Evolutionary conservation across 2,888 invertebrate species (phyloP), one percentile per base, ranked within the genome.

Genomic region (Melipona bicolor): DNA sequence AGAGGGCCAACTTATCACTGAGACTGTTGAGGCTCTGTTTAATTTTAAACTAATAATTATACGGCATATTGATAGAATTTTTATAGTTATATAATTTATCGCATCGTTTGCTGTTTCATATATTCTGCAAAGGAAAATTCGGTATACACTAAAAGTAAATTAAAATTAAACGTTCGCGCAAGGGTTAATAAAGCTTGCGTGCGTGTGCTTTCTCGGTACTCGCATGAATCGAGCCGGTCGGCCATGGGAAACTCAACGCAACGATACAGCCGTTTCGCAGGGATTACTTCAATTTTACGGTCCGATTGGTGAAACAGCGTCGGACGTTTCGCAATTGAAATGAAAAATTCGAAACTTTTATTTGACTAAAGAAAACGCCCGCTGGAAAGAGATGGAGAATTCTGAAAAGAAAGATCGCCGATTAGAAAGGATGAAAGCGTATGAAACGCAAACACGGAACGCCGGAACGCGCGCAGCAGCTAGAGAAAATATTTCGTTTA

Each of bases 381-480:
- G n/a, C 21, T 0, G 9, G 61, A 64, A 68, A 36, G 17, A 21
- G 65, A 24, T 24, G 21, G 65, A 19, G 32, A 43, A 43, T 61
- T 62, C 32, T 59, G 65, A 75, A 67, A 69, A 61, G 67, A 61
- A 74, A 83, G 79, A 77, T 74, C 70, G 71, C 43, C 87, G 83
- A 85, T 85, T 87, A 87, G 81, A 43, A 74, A 78, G 74, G 70
- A 81, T 73, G 73, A 43, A 72, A 79, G 68, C 72, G 75, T 82
- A 77, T 67, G 76, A 77, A 85, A 76, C 68, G 79, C 52, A 86
- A 87, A 87, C 70, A 87, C 67, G 78, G 65, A 62, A 59, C 24
- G 50, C 17, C 17, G n/a, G n/a, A 15, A 74, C 43, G 24, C 52
- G 32, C 49, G 69, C 54, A n/a, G 49, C 56, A 15, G 19, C 27